These are phyloP conservation scores for Columbina picui DNA, from an alignment of 2,113 vertebrate species.

Conservation along the genomic window DNA sequence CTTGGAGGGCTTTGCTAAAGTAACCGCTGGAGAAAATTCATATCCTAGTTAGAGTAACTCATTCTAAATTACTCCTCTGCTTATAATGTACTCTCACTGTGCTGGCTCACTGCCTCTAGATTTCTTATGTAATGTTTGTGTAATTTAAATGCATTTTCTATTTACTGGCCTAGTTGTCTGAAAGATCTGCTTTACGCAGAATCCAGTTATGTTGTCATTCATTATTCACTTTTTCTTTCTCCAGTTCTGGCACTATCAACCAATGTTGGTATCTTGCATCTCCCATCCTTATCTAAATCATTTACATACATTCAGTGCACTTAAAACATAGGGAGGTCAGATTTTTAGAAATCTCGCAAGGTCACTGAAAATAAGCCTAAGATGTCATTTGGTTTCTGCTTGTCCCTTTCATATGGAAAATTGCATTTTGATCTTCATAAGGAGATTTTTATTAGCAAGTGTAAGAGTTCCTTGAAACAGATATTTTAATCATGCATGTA, in stretches of 20 bases:
- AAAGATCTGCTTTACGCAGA: neutral
- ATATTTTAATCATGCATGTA: slow-evolving; percentile 71
- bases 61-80: slow-evolving; percentile 40
- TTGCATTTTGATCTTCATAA: slow-evolving; percentile 32
- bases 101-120: slow-evolving; percentile 36
- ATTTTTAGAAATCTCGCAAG: slow-evolving; percentile 26
- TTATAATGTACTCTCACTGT: neutral
- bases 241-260: neutral
- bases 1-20: neutral
- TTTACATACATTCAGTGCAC: neutral
- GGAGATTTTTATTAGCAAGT: slow-evolving; percentile 32
- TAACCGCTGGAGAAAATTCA: slow-evolving; percentile 51
- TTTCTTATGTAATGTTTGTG: slow-evolving; percentile 46
- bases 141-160: slow-evolving; percentile 33
- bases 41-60: slow-evolving; percentile 21
- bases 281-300: neutral
- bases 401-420: slow-evolving; percentile 10
- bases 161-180: neutral
- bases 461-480: slow-evolving; percentile 45
- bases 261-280: neutral
- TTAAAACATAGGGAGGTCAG: neutral
- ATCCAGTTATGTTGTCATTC: neutral
- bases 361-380: neutral
- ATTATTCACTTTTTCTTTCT: neutral
- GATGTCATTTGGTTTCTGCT: neutral